A percentile compares a stretch with the other conserved stretches of the same genome.
These are phyloP conservation scores for Meloidogyne exigua DNA, from an alignment of 1,140 invertebrate genomes.

Conservation along the genomic window DNA sequence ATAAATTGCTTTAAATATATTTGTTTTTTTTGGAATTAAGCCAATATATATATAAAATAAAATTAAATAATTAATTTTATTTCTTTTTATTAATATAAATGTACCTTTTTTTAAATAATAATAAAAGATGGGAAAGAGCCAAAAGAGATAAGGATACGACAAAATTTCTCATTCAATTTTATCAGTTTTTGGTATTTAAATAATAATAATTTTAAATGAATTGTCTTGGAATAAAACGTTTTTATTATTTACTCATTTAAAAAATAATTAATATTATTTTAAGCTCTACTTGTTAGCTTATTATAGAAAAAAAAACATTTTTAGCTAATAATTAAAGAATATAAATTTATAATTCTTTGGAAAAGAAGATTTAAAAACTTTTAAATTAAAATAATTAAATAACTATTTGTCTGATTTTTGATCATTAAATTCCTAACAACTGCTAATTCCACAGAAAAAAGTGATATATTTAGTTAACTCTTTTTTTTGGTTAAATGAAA, in stretches of 20 bases:
- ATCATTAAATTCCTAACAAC: background rate
- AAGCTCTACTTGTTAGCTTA: too few species aligned
- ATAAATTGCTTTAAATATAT: background rate
- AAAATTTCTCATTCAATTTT: background rate
- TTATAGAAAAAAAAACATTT: too few species aligned
- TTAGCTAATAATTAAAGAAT: too few species aligned
- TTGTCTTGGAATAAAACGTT: background rate
- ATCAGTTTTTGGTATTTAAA: background rate
- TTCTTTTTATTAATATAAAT: background rate
- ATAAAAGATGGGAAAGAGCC: background rate
- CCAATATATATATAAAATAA: background rate
- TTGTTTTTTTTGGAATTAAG: background rate
- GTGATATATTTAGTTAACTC: background rate
- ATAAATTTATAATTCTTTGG: too few species aligned
- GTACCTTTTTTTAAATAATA: background rate
- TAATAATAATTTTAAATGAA: background rate
- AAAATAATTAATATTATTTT: background rate
- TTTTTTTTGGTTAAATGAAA: constrained; percentile 1
- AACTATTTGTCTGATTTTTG: background rate
- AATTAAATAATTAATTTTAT: background rate
- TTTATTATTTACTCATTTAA: background rate
- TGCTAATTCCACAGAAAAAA: background rate
- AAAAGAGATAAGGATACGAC: constrained; percentile 4
- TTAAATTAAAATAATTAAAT: background rate
- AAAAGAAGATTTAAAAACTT: background rate